phyloP scores from a whole-genome alignment of 1,140 invertebrate species.

The Drosophila parvula region DNA sequence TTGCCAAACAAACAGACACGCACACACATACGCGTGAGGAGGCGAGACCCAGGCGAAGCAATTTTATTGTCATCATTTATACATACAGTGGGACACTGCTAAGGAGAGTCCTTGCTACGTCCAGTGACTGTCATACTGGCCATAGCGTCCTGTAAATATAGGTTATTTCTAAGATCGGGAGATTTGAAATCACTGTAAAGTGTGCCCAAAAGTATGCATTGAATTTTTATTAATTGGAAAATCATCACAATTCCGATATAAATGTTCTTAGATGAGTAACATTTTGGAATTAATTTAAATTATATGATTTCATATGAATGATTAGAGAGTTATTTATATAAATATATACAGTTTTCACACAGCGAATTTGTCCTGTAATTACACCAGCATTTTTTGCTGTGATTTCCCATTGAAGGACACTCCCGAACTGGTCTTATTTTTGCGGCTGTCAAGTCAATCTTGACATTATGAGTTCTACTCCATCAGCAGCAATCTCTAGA shows the following conservation, averaged over 20 bases:
- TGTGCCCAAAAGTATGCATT: neutral
- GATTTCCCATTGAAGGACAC: slow-evolving; percentile 14
- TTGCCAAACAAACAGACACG: slow-evolving; percentile 36
- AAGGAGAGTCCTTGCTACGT: neutral
- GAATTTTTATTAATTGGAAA: neutral
- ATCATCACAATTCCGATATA: rapidly evolving
- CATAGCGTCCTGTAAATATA: neutral
- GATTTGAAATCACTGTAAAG: neutral
- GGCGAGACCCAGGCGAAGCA: slow-evolving; percentile 16
- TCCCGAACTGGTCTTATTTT: slow-evolving; percentile 19
- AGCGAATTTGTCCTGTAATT: slow-evolving; percentile 7
- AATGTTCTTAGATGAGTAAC: no score
- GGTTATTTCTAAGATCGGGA: no score
- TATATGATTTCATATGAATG: neutral
- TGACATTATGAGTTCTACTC: slow-evolving; percentile 53
- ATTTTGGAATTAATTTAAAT: neutral
- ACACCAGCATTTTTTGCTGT: slow-evolving; percentile 2
- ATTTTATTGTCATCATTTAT: slow-evolving; percentile 56
- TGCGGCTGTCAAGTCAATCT: slow-evolving; percentile 28
- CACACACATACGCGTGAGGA: slow-evolving; percentile 21
- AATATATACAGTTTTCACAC: neutral
- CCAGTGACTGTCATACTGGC: neutral
- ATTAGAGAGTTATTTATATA: neutral
- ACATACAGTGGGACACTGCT: slow-evolving; percentile 34
- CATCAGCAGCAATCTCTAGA: slow-evolving; percentile 18